Evolutionary conservation across 1,140 invertebrate genomes (phyloP), one percentile per base, ranked within the genome.

Genomic region (Heliconius hermathena): DNA sequence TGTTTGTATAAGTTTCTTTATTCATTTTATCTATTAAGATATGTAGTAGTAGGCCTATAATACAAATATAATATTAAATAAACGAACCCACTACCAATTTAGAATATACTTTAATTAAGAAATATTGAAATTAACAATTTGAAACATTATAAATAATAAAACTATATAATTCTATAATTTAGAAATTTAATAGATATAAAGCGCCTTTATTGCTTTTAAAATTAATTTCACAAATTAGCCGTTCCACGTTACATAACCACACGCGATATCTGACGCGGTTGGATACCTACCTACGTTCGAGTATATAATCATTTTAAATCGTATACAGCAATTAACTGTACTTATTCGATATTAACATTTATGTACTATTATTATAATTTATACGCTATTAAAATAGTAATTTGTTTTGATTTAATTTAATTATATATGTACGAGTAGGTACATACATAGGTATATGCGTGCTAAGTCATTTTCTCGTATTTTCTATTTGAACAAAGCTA

Each of bases 1-100:
- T 66, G 60, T 79, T 77, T 82, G 72, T 80, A 82, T 52, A 66
- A 70, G 79, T 76, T 54, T 41, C 18, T 71, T 36, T 71, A 71
- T n/a, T 36, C 26, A 26, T 66, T 66, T 66, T 66, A 11, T 26
- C 22, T 66, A 66, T 66, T 66, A 26, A 29, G 22, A 26, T 11
- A 66, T 13, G 8, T 29, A 66, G 8, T 66, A 26, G 11, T 66
- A 52, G 18, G 49, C 18, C 18, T 52, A 1, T 66, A 26, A 5
- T 66, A 66, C 29, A 66, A 8, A 66, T 66, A 66, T 26, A 26
- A 66, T 26, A 66, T 66, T 29, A 26, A 11, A 66, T 66, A 20
- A 18, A 57, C 2, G n/a, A 57, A 57, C 8, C 18, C 18, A 52
- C 49, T 52, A 20, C 18, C 2, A 18, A 18, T 18, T 52, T n/a